Evolutionary conservation across 2,888 invertebrate genomes (phyloP), one percentile per base, ranked within the genome.

Genomic region (Tortrix viridana): DNA sequence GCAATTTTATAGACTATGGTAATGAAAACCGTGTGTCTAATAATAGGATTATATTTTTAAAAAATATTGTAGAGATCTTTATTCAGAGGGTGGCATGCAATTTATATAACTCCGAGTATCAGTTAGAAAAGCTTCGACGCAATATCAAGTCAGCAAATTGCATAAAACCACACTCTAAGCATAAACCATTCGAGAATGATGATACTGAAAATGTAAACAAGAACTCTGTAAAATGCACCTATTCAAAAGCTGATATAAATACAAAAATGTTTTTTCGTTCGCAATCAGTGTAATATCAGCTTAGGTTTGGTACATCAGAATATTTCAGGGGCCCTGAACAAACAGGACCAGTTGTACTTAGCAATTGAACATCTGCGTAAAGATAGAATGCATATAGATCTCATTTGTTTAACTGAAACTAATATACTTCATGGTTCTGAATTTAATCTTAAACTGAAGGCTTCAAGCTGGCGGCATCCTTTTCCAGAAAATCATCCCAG

Each of bases 341-440:
- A 41, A 16, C 41, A 41, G 41, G 41, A 41, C 14, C 41, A 41
- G 14, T n/a, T 41, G 3, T 41, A 41, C 16, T 5, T 41, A 16
- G 41, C 41, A 5, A 41, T 41, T n/a, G 16, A 41, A 3, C 41
- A 41, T n/a, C 14, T 41, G 14, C 4, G 5, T 41, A n/a, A 41
- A 16, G 5, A 41, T 5, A n/a, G 41, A 41, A 2, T 14, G n/a
- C 41, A 41, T 16, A 41, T 41, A 41, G 41, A 41, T 41, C 2
- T 41, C 14, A 41, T 41, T 14, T 41, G 41, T 16, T 22, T 46
- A 19, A 46, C 20, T 20, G 46, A 46, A 46, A 46, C 46, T 9
- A 20, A 46, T 20, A 46, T 46, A 20, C 46, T 46, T 19, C 20
- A 46, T 46, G 46, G 46, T 20, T 46, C 46, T 4, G 46, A 46